These are phyloP conservation scores for Mustelus asterias DNA, from an alignment of 2,113 vertebrate genomes.

Conservation along the genomic window DNA sequence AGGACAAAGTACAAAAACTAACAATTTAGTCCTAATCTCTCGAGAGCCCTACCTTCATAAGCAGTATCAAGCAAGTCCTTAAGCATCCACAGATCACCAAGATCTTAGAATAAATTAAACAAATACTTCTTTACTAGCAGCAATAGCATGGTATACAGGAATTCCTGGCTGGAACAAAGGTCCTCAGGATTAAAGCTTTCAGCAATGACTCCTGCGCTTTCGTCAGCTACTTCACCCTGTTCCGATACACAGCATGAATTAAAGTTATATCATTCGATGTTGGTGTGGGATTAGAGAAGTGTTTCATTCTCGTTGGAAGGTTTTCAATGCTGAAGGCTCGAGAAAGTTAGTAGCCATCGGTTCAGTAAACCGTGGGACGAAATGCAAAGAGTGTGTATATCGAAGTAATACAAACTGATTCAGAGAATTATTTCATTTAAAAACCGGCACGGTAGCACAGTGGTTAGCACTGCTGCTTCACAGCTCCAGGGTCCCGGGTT, in stretches of 20 bases:
- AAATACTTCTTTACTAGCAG: conserved; percentile 19
- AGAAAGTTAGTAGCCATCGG: not conserved
- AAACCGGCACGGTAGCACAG: no score
- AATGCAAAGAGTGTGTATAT: not conserved
- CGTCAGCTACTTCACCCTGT: not conserved
- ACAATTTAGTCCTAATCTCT: not conserved
- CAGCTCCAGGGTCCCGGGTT: no score
- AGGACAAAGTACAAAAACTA: not conserved
- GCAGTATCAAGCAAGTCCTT: not conserved
- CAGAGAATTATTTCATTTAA: not conserved
- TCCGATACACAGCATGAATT: not conserved
- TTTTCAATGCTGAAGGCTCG: not conserved
- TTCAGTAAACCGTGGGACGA: not conserved
- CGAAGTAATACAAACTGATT: not conserved
- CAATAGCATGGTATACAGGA: not conserved
- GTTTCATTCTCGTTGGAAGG: not conserved
- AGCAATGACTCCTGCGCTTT: not conserved
- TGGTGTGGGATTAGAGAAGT: not conserved
- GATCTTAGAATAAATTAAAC: not conserved
- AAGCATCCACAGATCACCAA: not conserved
- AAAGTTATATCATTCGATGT: not conserved
- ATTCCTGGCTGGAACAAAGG: not conserved
- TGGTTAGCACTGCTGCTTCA: no score
- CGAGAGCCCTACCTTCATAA: not conserved
- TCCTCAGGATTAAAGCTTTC: not conserved